Evolutionary conservation across 2,797 vertebrate genomes (phyloP).

Genomic region (Melanotaenia nigrans): DNA sequence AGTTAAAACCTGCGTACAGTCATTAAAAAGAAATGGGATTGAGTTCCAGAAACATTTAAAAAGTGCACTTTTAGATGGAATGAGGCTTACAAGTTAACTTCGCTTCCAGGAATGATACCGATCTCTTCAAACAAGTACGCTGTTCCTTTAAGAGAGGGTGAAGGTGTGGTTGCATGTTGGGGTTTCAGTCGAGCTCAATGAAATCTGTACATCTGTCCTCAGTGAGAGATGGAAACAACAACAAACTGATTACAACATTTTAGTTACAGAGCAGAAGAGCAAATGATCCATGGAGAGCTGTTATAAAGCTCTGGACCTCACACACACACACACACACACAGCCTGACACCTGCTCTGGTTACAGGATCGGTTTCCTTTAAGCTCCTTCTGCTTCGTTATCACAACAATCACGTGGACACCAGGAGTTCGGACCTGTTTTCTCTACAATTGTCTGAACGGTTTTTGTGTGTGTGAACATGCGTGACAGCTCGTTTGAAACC

Average conservation of each 20-base stretch:
- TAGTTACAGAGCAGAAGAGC: background rate
- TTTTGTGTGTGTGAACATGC: background rate
- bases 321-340: conserved; percentile 9
- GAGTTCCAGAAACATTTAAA: background rate
- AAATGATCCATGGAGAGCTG: conserved; percentile 17
- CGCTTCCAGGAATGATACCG: background rate
- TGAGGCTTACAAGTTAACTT: background rate
- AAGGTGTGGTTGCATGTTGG: conserved; percentile 13
- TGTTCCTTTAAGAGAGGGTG: background rate
- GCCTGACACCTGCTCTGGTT: conserved; percentile 49
- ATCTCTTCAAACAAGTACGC: conserved; percentile 16
- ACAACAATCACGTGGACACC: conserved; percentile 54
- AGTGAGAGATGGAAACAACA: conserved; percentile 1
- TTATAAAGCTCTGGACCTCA: background rate
- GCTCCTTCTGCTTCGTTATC: conserved; percentile 63
- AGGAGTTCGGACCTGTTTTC: conserved; percentile 21
- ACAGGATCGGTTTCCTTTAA: conserved; percentile 65
- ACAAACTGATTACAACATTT: conserved; percentile 26
- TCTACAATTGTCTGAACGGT: background rate
- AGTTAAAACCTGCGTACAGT: too few species aligned
- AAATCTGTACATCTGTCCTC: conserved; percentile 47
- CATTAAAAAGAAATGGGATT: background rate
- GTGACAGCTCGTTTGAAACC: background rate
- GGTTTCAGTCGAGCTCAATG: conserved; percentile 1
- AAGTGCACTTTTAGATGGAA: too few species aligned